These are phyloP conservation scores for Xanthia icteritia DNA, from an alignment of 2,888 invertebrate genomes.

Conservation along the genomic window DNA sequence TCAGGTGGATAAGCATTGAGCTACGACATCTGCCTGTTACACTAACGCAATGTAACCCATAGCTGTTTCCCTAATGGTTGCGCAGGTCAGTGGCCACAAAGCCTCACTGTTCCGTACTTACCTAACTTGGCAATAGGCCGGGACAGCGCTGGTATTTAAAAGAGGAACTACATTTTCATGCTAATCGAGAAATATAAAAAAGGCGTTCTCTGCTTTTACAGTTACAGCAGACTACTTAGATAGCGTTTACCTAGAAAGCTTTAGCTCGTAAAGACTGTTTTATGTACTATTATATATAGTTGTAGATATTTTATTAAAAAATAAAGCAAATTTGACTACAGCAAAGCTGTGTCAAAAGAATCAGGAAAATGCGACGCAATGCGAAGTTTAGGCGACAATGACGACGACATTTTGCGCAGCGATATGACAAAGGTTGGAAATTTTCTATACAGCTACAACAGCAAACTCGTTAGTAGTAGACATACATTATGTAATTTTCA, in stretches of 20 bases:
- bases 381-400: conserved; percentile 5
- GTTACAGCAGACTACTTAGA: conserved; percentile 9
- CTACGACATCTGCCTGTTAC: conserved; percentile 12
- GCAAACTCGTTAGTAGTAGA: background rate
- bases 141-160: conserved; percentile 39
- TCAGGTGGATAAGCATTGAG: conserved; percentile 31
- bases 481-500: conserved; percentile 2
- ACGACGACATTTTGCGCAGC: background rate
- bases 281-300: too few relatives aligned
- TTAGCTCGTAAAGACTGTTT: background rate
- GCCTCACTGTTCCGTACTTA: conserved; percentile 10
- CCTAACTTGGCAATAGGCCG: conserved; percentile 57
- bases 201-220: conserved; percentile 15
- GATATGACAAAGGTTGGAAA: background rate
- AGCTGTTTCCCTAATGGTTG: conserved; percentile 19
- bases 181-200: conserved; percentile 47
- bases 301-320: background rate
- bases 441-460: conserved; percentile 2
- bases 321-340: background rate
- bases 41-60: conserved; percentile 17
- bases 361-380: conserved; percentile 12
- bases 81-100: conserved; percentile 25
- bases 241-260: background rate
- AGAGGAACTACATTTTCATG: conserved; percentile 54
- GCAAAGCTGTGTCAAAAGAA: background rate